These are phyloP conservation scores for Lasioglossum villosulum DNA, from an alignment of 2,888 invertebrate species.

Conservation along the genomic window DNA sequence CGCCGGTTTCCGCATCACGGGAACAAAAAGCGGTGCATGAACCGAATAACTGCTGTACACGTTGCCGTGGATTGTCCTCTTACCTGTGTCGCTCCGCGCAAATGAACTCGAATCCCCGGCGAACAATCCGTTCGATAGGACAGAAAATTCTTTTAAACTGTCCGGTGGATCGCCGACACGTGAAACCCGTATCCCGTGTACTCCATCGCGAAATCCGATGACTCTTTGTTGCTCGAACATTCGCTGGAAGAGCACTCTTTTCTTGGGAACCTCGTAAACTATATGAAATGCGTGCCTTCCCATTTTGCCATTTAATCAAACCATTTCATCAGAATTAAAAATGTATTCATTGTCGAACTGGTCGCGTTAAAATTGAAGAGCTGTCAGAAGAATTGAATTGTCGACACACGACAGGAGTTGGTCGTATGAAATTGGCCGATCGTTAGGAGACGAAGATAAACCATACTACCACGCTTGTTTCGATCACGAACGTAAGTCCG, in stretches of 20 bases:
- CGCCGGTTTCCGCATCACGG: neutral
- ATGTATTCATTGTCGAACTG: neutral
- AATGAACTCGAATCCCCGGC: slow-evolving; percentile 10
- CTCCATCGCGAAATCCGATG: neutral
- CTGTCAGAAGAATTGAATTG: neutral
- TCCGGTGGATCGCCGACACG: neutral
- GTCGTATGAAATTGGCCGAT: neutral
- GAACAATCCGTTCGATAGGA: slow-evolving; percentile 34
- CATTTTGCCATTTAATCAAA: too few relatives aligned
- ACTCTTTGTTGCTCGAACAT: neutral
- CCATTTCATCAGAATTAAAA: neutral
- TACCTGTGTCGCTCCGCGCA: slow-evolving; percentile 39
- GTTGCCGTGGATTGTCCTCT: slow-evolving; percentile 57
- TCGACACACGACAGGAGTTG: neutral
- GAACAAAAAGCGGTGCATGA: slow-evolving; percentile 23
- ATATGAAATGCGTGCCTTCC: neutral
- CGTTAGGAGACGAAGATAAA: slow-evolving; percentile 4
- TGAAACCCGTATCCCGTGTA: neutral
- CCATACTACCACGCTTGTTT: slow-evolving; percentile 28
- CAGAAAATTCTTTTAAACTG: slow-evolving; percentile 20
- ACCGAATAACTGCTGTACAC: slow-evolving; percentile 47
- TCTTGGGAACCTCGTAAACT: neutral
- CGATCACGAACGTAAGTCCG: slow-evolving; percentile 31
- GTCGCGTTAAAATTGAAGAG: neutral
- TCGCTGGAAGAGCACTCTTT: neutral